Evolutionary conservation across 2,113 vertebrate species (phyloP), one percentile per base, ranked within the genome.

Genomic region (Carettochelys insculpta): DNA sequence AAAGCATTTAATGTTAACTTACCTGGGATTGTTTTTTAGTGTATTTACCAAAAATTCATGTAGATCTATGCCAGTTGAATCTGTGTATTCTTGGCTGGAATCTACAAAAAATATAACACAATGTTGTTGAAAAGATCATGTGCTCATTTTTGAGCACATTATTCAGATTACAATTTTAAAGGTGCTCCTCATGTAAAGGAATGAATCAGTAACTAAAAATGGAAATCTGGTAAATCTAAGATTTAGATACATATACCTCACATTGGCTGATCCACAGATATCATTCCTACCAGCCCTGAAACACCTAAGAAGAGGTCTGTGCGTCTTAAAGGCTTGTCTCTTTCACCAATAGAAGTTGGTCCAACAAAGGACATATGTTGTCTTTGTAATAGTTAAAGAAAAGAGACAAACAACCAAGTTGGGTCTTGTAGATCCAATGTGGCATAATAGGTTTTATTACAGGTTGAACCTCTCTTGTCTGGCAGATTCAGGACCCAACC

Each of bases 11-110:
- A 93, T 91, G 95, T 91, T 84, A 93, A 80, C 96, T 98, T 97
- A 99, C 99, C 99, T 99, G 97, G 99, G 99, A 98, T 99, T 99
- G 96, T 99, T 98, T 98, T 99, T 99, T 97, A 99, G 97, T 48
- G 99, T 99, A 98, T 99, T 99, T 97, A 99, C 99, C 98, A 99
- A 98, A 98, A 99, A 99, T 97, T 99, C 99, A 84, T 99, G 99
- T 95, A 99, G 99, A 98, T 99, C 99, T 96, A 99, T 99, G 96
- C 99, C 99, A 97, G 99, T 99, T 93, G 99, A 99, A 98, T 99
- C 99, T 82, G 99, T 99, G 96, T 99, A 99, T 97, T 99, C 99
- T 98, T 99, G 99, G 97, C 99, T 99, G 98, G 99, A 99, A 98
- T 99, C 99, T 99, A 97, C 96, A 94, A 88, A 73, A 95, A 43